Base-by-base conservation (phyloP, 30 jellyfish, hydroid and myxozoan genomes). In the Aurelia aurita region DNA sequence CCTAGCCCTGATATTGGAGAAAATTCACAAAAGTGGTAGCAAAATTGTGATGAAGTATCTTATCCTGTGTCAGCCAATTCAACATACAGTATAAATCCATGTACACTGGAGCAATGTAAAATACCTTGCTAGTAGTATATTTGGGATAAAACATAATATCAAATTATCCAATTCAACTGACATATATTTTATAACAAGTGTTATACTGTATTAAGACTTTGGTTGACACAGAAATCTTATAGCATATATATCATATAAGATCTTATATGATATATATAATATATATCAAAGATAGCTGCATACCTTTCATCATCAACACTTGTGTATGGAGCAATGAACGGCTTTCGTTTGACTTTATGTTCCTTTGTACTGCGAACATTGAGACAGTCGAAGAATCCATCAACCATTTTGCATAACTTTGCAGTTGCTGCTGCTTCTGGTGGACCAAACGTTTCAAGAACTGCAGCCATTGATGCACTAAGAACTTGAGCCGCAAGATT, bases 401-500 rank as follows among this genome's bases (percentile, higher is more conserved):
- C 93, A 89, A 88, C 70, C 65, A 65, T 79, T 21, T 72, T 19
- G 79, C 97, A 88, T 27, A 80, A 78, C 27, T 58, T 80, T 58
- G 93, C 89, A 69, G 94, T 88, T 27, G 70, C 84, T 27, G 69
- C 76, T 16, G 90, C 84, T 39, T 69, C 89, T 26, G 69, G 88
- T 23, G 88, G 92, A 20, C 85, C 97, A 88, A 14, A 88, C 34
- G 74, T 34, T 32, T 44, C 34, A 25, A 88, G 69, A 35, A 79
- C 89, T 19, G 31, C 47, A 27, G 84, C 68, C 27, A 79, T 84
- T 28, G 92, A 57, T 26, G 73, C 34, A 68, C 96, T 77, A 23
- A 78, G 71, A 29, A 87, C 82, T 66, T 77, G 91, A 51, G 96
- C 75, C 23, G 96, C 96, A 55, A 87, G 91, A 21, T 43, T 65